Evolutionary conservation across 2,888 invertebrate species (phyloP).

Genomic region (Nephrotoma guestfalica): DNA sequence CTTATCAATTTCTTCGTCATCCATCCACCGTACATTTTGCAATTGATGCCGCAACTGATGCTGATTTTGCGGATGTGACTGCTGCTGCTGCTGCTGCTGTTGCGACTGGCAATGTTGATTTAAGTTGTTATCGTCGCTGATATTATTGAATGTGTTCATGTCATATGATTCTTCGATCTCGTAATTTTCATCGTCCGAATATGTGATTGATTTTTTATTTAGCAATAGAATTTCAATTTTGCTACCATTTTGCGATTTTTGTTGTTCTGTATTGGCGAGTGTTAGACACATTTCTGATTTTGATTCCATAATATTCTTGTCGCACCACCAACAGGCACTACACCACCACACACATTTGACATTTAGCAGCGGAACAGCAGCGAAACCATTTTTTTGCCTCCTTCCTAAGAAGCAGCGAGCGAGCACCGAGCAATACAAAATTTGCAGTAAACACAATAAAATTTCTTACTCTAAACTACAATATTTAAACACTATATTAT

Average conservation of each 20-base stretch:
- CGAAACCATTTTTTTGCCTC: not conserved
- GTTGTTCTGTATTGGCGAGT: not conserved
- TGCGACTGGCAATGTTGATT: not conserved
- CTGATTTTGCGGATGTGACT: not conserved
- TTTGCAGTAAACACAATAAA: not conserved
- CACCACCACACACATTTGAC: not conserved
- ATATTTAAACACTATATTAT: not conserved
- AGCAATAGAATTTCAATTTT: not conserved
- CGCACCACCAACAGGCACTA: not conserved
- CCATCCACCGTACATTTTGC: constrained; percentile 48
- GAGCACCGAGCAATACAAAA: not conserved
- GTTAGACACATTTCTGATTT: not conserved
- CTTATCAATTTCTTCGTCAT: constrained; percentile 53
- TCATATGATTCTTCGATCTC: not conserved
- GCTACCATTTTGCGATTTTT: not conserved
- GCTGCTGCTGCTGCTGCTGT: not conserved
- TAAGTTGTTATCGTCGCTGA: not conserved
- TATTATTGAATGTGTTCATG: not conserved
- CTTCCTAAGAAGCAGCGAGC: not conserved
- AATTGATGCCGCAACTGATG: not conserved
- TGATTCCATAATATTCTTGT: not conserved
- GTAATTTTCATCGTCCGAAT: constrained; percentile 1
- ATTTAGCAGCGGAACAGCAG: not conserved
- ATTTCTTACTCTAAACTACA: not conserved
- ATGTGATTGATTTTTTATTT: not conserved